Percentiles rank a stretch among this genome's conserved stretches.
These are phyloP conservation scores for Mellilla xanthometata DNA, from an alignment of 2,888 invertebrate genomes.

Conservation along the genomic window DNA sequence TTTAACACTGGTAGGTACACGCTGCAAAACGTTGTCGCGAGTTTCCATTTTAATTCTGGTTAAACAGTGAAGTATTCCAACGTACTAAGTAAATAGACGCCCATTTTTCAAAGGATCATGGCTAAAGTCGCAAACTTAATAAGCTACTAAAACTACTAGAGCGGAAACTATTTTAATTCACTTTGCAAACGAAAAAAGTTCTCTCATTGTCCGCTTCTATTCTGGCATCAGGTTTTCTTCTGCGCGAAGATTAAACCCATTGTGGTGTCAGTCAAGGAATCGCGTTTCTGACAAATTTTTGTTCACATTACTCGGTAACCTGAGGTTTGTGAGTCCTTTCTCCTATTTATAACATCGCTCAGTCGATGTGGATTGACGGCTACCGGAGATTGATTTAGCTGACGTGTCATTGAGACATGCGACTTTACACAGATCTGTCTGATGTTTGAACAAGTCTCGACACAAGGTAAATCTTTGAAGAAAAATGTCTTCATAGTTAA, in stretches of 20 bases:
- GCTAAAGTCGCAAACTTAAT: constrained; percentile 16
- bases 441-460: too few species aligned
- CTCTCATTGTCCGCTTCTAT: constrained; percentile 38
- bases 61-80: neutral
- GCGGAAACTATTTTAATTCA: constrained; percentile 23
- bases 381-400: constrained; percentile 56
- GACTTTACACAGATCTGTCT: too few species aligned
- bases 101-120: constrained; percentile 13
- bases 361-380: constrained; percentile 59
- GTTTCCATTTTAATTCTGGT: neutral
- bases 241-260: constrained; percentile 70
- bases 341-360: constrained; percentile 64
- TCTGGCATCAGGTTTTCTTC: constrained; percentile 55
- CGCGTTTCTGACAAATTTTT: constrained; percentile 69
- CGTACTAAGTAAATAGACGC: constrained; percentile 4
- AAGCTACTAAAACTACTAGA: constrained; percentile 17
- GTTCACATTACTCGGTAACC: constrained; percentile 61
- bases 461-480: too few species aligned
- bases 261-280: constrained; percentile 71
- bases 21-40: neutral
- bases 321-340: constrained; percentile 55
- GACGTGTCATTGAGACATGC: constrained; percentile 45
- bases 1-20: constrained; percentile 35
- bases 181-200: constrained; percentile 23
- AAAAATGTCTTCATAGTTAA: too few species aligned